These are phyloP conservation scores for Podarcis cretensis DNA, from an alignment of 2,113 vertebrate genomes.

Conservation along the genomic window DNA sequence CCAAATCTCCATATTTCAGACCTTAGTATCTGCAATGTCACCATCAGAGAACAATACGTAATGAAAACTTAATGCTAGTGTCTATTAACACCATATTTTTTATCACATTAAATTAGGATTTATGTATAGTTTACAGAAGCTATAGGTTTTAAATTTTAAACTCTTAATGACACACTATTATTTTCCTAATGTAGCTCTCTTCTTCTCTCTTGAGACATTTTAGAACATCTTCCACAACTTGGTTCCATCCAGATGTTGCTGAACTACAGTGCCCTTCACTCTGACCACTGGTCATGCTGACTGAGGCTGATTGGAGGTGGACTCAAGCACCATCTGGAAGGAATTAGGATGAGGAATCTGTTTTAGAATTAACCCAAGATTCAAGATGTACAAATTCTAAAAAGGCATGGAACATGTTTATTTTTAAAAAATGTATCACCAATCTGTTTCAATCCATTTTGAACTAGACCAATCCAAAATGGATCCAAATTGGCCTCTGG, in stretches of 20 bases:
- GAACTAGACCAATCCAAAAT: background rate
- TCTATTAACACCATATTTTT: conserved; percentile 22
- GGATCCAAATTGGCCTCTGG: background rate
- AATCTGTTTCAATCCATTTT: background rate
- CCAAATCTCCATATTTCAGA: background rate
- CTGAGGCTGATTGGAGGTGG: too few species aligned
- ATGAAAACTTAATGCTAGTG: conserved; percentile 17
- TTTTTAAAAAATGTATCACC: background rate
- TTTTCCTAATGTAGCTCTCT: background rate
- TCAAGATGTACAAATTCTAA: background rate
- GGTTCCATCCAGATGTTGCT: too few species aligned
- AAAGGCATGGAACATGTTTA: background rate
- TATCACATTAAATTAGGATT: conserved; percentile 15
- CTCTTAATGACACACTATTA: background rate
- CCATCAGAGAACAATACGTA: conserved; percentile 18
- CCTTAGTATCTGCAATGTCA: conserved; percentile 32
- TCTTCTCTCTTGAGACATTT: background rate
- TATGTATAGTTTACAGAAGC: conserved; percentile 24
- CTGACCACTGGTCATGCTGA: too few species aligned
- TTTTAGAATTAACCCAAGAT: background rate
- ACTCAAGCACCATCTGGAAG: too few species aligned
- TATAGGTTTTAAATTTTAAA: background rate
- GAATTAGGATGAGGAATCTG: too few species aligned
- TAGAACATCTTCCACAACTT: background rate
- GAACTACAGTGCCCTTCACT: too few species aligned